These are phyloP conservation scores for Dendrolimus punctatus DNA, from an alignment of 1,140 invertebrate species.

Conservation along the genomic window DNA sequence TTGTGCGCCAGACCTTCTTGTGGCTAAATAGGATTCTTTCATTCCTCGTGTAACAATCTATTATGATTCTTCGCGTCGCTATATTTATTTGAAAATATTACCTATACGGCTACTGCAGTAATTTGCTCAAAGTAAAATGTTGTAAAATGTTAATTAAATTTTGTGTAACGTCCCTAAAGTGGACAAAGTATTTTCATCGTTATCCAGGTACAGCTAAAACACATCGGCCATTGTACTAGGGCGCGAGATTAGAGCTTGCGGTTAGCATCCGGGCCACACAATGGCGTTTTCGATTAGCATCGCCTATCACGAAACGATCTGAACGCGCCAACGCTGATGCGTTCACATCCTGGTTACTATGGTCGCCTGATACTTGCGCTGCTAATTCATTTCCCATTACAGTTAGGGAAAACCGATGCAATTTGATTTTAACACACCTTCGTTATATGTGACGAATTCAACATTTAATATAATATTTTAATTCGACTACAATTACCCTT, in stretches of 20 bases:
- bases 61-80: too few species aligned
- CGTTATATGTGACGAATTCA: too few species aligned
- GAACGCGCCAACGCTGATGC: slow-evolving; percentile 11
- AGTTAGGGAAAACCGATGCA: too few species aligned
- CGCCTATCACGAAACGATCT: slow-evolving; percentile 22
- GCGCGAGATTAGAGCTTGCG: slow-evolving; percentile 45
- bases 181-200: slow-evolving; percentile 7
- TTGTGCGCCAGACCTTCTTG: too few species aligned
- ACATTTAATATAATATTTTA: too few species aligned
- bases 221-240: slow-evolving; percentile 23
- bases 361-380: too few species aligned
- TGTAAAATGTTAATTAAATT: slow-evolving; percentile 1
- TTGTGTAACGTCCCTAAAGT: slow-evolving; percentile 4
- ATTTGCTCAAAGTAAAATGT: background rate
- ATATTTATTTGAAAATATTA: background rate
- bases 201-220: too few species aligned
- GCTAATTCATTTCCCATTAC: too few species aligned
- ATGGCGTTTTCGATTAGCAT: slow-evolving; percentile 9
- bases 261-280: slow-evolving; percentile 31
- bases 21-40: too few species aligned
- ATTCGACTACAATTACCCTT: too few species aligned
- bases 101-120: background rate
- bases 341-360: slow-evolving; percentile 8
- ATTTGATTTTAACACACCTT: too few species aligned
- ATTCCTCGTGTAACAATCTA: too few species aligned